Percentiles rank a stretch among this genome's conserved stretches.
Conservation (phyloP, 2,113 vertebrate species). For the Platysteira castanea region DNA sequence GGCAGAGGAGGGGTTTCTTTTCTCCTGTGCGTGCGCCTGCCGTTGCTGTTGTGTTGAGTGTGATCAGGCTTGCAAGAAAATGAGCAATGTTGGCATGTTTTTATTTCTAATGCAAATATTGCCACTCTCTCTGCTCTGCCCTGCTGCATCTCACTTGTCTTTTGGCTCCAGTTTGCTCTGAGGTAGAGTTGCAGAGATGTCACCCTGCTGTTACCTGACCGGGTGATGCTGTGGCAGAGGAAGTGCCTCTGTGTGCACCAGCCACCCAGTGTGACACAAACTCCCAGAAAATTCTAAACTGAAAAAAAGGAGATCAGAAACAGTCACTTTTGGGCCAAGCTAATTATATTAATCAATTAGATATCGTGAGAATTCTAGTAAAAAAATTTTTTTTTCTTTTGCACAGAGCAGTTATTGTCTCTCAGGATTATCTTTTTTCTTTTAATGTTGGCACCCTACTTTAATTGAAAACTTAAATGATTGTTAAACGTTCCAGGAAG, state of each 20-base stretch:
- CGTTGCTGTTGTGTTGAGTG: neutral
- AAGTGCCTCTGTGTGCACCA: neutral
- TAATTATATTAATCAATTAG: neutral
- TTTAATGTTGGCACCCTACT: neutral
- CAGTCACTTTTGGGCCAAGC: neutral
- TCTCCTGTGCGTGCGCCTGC: neutral
- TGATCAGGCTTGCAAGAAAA: neutral
- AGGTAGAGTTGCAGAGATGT: neutral
- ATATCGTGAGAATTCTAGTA: neutral
- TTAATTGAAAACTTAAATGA: slow-evolving; percentile 19
- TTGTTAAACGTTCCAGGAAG: neutral
- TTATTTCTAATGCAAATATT: neutral
- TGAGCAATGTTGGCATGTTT: neutral
- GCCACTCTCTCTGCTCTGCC: neutral
- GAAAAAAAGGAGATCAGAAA: neutral
- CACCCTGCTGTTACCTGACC: neutral
- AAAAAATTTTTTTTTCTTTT: neutral
- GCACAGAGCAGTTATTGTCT: neutral
- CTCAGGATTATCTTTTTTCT: neutral
- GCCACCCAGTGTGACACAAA: neutral
- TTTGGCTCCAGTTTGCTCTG: neutral
- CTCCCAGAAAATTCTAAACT: neutral
- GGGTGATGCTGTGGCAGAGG: neutral
- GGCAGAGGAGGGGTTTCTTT: neutral
- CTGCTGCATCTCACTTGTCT: neutral